Evolutionary conservation across 2,113 vertebrate species (phyloP), one percentile per base, ranked within the genome.

Genomic region (Trogon melanurus): DNA sequence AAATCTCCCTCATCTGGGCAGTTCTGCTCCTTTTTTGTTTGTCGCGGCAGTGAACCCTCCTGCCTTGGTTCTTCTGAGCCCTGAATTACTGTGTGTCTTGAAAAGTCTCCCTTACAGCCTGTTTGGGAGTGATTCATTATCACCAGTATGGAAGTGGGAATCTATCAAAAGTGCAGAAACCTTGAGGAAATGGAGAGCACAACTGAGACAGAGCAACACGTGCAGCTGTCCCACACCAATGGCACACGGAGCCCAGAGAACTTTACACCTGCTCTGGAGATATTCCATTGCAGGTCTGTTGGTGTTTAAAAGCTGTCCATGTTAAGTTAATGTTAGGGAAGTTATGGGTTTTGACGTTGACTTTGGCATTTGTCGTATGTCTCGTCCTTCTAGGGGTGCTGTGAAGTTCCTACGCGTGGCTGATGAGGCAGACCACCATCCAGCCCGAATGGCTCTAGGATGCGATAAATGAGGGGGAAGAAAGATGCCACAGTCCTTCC

Each of bases 151-250:
- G n/a, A 65, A 21, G 3, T 13, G 21, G 13, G 44, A 67, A 71
- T n/a, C 51, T 17, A 10, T 22, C 18, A 45, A 82, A 45, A 41
- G 23, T 1, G 0, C 22, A 32, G 73, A 53, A 91, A 34, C 6
- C n/a, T 34, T 1, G 13, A 25, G 23, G 5, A 60, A 41, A 21
- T 7, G 34, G 13, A 41, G 41, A 66, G 16, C 20, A 10, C 4
- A 1, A 1, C 25, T 70, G 51, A 44, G 64, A 41, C 72, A 6
- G 0, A 15, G 9, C 5, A 54, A 44, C 10, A 5, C 3, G 0
- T 1, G 8, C 2, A 1, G n/a, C 22, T 83, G 62, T 26, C 36
- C 23, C 51, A 25, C 36, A 11, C 23, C 87, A 54, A 7, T 1
- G 0, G 30, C 62, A 57, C 50, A n/a, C 54, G 65, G 34, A 62